Percentiles rank a stretch among this genome's conserved stretches.
These are phyloP conservation scores for Mallotus villosus DNA, from an alignment of 2,797 vertebrate species.

Conservation along the genomic window DNA sequence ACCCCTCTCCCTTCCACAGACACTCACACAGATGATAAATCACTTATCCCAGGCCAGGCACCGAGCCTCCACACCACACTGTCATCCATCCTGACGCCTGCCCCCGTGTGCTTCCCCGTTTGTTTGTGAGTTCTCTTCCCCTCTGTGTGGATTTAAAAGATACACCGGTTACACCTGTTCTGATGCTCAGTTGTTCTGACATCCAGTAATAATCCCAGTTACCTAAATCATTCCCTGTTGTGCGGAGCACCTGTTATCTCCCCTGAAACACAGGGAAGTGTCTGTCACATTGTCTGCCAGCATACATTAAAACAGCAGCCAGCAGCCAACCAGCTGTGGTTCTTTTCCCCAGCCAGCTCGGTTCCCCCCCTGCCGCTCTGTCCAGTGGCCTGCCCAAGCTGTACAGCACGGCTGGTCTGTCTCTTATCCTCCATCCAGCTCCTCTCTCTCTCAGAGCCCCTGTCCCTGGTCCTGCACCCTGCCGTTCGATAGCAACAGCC, in stretches of 20 bases:
- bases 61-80: conserved; percentile 10
- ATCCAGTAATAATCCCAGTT: conserved; percentile 3
- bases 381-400: neutral
- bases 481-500: neutral
- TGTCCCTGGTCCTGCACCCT: neutral
- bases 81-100: conserved; percentile 19
- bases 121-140: neutral
- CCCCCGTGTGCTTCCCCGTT: conserved; percentile 41
- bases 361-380: neutral
- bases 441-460: neutral
- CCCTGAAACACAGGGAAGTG: neutral
- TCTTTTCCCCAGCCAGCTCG: neutral
- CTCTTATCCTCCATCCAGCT: neutral
- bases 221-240: neutral
- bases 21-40: conserved; percentile 52
- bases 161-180: neutral
- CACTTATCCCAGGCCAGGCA: conserved; percentile 40
- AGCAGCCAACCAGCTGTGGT: conserved; percentile 7
- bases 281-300: neutral
- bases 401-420: neutral
- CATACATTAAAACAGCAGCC: neutral
- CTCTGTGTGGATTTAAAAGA: neutral
- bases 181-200: conserved; percentile 5
- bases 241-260: neutral
- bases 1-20: neutral